A percentile compares a stretch with the other conserved stretches of the same genome.
Conservation (phyloP, 64 coral and sea anemone species). For the Dendronephthya gigantea region DNA sequence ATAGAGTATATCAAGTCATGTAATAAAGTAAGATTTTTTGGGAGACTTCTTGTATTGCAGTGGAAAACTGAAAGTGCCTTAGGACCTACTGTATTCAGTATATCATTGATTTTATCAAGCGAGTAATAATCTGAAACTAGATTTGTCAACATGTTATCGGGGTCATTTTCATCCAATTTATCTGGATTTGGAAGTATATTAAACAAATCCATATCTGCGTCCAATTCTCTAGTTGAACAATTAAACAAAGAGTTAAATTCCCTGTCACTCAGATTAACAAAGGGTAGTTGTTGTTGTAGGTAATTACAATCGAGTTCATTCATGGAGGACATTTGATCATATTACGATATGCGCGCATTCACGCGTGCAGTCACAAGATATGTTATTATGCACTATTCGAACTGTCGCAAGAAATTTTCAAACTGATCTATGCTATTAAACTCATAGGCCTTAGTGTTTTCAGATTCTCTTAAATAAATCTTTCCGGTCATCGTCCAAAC, state of each 20-base stretch:
- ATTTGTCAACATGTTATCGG: neutral
- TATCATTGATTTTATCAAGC: neutral
- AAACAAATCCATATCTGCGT: neutral
- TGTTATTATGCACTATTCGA: too few species aligned
- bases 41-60: too few species aligned
- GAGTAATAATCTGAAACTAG: conserved; percentile 13
- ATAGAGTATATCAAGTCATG: conserved; percentile 22
- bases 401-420: too few species aligned
- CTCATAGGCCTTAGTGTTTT: too few species aligned
- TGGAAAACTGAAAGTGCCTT: neutral
- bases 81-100: neutral
- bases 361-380: too few species aligned
- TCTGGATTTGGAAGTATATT: conserved; percentile 37
- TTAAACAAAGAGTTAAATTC: neutral
- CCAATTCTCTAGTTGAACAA: neutral
- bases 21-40: too few species aligned
- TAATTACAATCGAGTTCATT: too few species aligned
- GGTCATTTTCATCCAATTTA: conserved; percentile 36
- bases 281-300: too few species aligned
- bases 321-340: too few species aligned
- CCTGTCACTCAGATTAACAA: neutral
- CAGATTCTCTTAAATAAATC: too few species aligned
- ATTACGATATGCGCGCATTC: too few species aligned
- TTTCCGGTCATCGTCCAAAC: too few species aligned
- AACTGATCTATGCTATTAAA: neutral